These are phyloP conservation scores for Phylloscopus trochilus DNA, from an alignment of 2,113 vertebrate species.

Conservation along the genomic window DNA sequence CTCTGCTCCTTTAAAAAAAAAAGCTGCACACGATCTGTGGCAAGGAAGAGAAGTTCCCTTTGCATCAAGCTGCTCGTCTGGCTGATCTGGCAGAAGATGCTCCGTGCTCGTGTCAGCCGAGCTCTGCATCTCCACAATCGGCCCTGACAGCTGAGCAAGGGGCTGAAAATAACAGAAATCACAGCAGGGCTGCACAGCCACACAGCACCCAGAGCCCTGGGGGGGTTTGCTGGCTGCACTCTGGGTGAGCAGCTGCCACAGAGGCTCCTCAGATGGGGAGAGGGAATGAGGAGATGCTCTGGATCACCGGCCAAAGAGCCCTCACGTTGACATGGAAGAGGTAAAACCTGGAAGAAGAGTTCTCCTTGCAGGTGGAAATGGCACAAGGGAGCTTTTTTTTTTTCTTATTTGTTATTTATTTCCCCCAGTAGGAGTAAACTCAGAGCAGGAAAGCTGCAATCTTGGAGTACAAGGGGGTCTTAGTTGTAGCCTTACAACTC, in stretches of 20 bases:
- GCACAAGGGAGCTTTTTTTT: neutral
- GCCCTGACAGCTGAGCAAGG: slow-evolving; percentile 9
- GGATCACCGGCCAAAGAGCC: neutral
- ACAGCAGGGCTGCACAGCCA: neutral
- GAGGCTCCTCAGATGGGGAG: neutral
- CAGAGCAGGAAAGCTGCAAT: fast-evolving
- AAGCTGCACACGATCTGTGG: neutral
- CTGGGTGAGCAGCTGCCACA: neutral
- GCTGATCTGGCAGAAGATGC: neutral
- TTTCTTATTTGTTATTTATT: neutral
- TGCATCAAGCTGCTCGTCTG: neutral
- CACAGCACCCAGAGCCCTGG: neutral
- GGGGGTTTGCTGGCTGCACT: neutral
- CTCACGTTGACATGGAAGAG: neutral
- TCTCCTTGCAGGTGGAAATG: neutral
- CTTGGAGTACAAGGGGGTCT: neutral
- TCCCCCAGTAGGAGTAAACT: neutral
- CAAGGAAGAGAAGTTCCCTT: neutral
- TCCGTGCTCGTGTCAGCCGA: neutral
- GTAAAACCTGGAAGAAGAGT: neutral
- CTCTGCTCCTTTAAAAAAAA: neutral
- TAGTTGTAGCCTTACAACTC: neutral
- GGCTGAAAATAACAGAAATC: neutral
- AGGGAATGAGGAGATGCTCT: neutral
- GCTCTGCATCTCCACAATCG: neutral